These are phyloP conservation scores for Amiota communis DNA, from an alignment of 2,888 invertebrate species.

Conservation along the genomic window DNA sequence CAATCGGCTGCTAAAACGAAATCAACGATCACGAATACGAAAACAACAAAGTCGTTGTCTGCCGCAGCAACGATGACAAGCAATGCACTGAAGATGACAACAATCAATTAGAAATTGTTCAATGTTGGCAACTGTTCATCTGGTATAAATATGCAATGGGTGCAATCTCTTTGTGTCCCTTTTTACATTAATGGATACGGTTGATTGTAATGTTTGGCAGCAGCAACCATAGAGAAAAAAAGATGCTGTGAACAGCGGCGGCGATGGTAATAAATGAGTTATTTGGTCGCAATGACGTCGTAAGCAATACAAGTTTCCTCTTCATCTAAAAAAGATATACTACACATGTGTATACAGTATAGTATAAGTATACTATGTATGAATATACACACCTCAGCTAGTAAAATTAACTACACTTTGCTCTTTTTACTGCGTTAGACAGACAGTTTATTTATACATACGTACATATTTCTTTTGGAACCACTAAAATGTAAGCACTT, in stretches of 20 bases:
- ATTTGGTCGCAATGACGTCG: too few species aligned
- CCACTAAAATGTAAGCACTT: too few species aligned
- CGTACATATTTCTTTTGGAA: too few species aligned
- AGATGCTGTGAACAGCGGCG: background rate
- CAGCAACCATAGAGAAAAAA: too few species aligned
- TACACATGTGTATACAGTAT: background rate
- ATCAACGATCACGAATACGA: background rate
- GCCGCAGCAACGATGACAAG: background rate
- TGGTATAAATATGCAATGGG: background rate
- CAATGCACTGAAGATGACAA: constrained; percentile 5
- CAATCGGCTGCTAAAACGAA: too few species aligned
- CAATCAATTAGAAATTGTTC: constrained; percentile 10
- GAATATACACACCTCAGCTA: background rate
- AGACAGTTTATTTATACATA: too few species aligned
- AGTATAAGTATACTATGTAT: background rate
- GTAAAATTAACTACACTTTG: background rate
- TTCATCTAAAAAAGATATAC: too few species aligned
- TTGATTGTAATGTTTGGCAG: too few species aligned
- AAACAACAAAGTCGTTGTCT: background rate
- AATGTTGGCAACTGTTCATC: constrained; percentile 18
- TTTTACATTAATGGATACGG: too few species aligned
- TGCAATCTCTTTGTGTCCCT: background rate
- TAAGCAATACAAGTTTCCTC: too few species aligned
- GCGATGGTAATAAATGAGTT: too few species aligned
- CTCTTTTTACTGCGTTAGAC: background rate